Evolutionary conservation across 2,797 vertebrate species (phyloP).

Genomic region (Acipenser ruthenus): DNA sequence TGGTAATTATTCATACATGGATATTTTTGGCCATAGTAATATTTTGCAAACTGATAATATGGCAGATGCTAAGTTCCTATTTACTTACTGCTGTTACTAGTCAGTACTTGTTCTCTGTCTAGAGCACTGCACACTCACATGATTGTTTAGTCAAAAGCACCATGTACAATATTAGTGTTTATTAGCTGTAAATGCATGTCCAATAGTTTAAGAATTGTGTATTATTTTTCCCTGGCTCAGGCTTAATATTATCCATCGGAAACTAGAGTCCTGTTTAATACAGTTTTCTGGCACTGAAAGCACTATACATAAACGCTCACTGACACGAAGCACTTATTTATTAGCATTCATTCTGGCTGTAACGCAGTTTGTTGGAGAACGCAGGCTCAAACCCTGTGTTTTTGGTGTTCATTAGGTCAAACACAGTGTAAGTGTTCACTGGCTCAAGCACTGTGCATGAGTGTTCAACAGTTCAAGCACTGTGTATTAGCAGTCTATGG

Average conservation of each 20-base stretch:
- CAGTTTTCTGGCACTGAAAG: background rate
- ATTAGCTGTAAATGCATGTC: background rate
- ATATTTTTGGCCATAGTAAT: no score
- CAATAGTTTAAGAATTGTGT: background rate
- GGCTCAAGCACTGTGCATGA: background rate
- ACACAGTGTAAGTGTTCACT: background rate
- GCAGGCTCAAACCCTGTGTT: background rate
- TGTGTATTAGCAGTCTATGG: background rate
- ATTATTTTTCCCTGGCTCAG: background rate
- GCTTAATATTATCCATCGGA: background rate
- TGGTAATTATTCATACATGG: no score
- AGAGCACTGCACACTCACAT: no score
- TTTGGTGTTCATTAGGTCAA: conserved; percentile 1
- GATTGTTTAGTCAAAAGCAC: background rate
- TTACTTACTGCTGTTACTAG: no score
- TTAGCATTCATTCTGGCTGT: background rate
- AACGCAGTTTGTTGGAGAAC: background rate
- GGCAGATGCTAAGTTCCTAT: no score
- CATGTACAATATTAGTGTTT: background rate
- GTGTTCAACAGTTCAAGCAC: background rate
- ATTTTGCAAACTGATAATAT: no score
- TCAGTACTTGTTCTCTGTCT: no score
- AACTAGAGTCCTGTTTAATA: background rate
- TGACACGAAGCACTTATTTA: background rate
- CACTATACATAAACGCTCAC: background rate